Conservation (phyloP, 2,797 vertebrate species). For the Malacoraja senta region DNA sequence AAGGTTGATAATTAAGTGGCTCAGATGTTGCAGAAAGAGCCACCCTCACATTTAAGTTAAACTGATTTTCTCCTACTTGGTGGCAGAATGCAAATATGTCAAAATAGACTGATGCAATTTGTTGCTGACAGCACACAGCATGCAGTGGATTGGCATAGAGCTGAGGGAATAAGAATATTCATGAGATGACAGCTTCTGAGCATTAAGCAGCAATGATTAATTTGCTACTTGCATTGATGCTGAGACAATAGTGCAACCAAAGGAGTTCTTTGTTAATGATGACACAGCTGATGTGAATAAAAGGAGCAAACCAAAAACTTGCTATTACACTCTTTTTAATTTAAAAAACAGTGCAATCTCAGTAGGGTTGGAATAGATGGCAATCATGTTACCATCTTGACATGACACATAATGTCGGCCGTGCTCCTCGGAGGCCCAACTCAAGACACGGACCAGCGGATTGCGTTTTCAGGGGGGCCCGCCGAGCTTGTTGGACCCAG, state of each 20-base stretch:
- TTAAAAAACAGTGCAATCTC: not conserved
- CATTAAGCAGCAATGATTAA: slow-evolving; percentile 54
- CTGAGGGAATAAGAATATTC: slow-evolving; percentile 48
- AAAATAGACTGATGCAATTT: not conserved
- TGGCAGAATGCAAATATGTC: not conserved
- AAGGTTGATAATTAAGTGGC: not conserved
- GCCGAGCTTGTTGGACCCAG: too few relatives aligned
- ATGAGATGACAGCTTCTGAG: slow-evolving; percentile 52
- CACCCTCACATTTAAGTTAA: not conserved
- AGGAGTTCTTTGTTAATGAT: not conserved
- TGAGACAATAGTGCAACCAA: slow-evolving; percentile 50
- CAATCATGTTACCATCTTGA: not conserved
- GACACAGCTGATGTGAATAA: not conserved
- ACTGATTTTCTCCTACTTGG: not conserved
- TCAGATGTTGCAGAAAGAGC: not conserved
- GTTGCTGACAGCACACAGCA: slow-evolving; percentile 33
- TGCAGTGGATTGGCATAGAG: slow-evolving; percentile 21
- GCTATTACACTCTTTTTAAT: slow-evolving; percentile 7
- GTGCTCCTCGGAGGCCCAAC: too few relatives aligned
- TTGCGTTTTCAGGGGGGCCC: too few relatives aligned
- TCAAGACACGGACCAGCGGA: too few relatives aligned
- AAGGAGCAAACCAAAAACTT: not conserved
- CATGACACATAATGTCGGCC: not conserved
- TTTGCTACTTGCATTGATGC: slow-evolving; percentile 52
- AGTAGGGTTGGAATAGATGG: not conserved